Evolutionary conservation across 1,140 invertebrate species (phyloP).

Genomic region (Saccostrea cuccullata): DNA sequence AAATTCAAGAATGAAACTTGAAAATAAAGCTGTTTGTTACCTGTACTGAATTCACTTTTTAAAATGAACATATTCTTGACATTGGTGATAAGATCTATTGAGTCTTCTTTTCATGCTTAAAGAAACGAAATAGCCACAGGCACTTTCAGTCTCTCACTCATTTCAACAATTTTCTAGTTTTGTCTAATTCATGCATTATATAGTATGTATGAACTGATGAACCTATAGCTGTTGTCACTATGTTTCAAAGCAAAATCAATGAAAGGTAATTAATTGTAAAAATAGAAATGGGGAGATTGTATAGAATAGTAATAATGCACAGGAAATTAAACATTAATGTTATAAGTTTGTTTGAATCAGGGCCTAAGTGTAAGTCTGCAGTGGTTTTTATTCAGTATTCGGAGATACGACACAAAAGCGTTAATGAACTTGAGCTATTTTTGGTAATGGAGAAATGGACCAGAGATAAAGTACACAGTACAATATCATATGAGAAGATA

Average conservation of each 20-base stretch:
- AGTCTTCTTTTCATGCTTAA: too few species aligned
- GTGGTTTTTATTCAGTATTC: background rate
- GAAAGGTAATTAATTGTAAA: conserved; percentile 22
- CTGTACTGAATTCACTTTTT: too few species aligned
- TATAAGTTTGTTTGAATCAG: background rate
- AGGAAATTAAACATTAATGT: conserved; percentile 13
- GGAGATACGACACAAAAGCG: background rate
- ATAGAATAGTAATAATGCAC: background rate
- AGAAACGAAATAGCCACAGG: too few species aligned
- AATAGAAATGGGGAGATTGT: background rate
- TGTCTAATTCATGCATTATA: too few species aligned
- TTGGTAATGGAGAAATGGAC: background rate
- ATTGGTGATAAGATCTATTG: too few species aligned
- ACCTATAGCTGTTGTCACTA: too few species aligned
- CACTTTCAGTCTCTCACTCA: too few species aligned
- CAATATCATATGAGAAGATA: background rate
- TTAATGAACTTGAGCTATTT: background rate
- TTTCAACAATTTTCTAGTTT: too few species aligned
- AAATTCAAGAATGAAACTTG: too few species aligned
- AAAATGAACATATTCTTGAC: too few species aligned
- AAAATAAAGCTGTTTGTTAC: too few species aligned
- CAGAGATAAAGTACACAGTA: background rate
- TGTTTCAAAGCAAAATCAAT: background rate
- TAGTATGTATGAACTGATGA: too few species aligned
- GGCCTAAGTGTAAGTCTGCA: background rate